A percentile compares a stretch with the other conserved stretches of the same genome.
These are phyloP conservation scores for Mus pahari DNA, from an alignment of 2,113 vertebrate species.

Conservation along the genomic window DNA sequence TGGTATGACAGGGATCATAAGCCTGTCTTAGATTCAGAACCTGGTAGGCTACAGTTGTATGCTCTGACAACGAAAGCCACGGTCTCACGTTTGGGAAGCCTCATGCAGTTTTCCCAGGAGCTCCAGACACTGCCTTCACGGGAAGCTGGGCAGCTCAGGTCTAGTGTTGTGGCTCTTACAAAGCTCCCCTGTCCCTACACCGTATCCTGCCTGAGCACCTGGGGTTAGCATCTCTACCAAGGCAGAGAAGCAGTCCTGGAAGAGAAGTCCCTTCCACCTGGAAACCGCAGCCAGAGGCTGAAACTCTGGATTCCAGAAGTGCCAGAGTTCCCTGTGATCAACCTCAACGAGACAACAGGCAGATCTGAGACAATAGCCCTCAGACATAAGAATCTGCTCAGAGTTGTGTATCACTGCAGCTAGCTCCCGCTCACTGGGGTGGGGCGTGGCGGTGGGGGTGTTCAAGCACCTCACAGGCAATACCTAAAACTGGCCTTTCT, in stretches of 20 bases:
- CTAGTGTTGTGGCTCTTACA: background rate
- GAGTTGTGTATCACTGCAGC: background rate
- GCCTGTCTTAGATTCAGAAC: background rate
- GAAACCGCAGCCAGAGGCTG: conserved; percentile 44
- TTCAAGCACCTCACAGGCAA: conserved; percentile 28
- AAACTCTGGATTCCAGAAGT: conserved; percentile 54
- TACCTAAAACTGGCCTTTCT: conserved; percentile 51
- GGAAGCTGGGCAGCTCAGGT: background rate
- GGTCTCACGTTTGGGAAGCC: background rate
- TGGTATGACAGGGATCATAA: background rate
- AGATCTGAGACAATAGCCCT: conserved; percentile 58
- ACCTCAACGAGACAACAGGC: conserved; percentile 36
- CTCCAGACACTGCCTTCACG: rapidly evolving
- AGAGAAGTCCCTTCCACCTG: conserved; percentile 38
- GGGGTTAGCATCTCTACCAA: conserved; percentile 44
- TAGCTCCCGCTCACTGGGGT: background rate
- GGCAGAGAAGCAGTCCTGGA: conserved; percentile 51
- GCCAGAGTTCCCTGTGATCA: conserved; percentile 47
- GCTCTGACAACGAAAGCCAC: background rate
- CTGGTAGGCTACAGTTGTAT: background rate
- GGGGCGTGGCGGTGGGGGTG: background rate
- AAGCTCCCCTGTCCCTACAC: background rate
- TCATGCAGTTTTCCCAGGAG: background rate
- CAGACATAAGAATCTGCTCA: conserved; percentile 63
- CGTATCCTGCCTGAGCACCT: background rate